Base-by-base conservation (phyloP, 2,888 invertebrate species). In the Apoderus coryli region DNA sequence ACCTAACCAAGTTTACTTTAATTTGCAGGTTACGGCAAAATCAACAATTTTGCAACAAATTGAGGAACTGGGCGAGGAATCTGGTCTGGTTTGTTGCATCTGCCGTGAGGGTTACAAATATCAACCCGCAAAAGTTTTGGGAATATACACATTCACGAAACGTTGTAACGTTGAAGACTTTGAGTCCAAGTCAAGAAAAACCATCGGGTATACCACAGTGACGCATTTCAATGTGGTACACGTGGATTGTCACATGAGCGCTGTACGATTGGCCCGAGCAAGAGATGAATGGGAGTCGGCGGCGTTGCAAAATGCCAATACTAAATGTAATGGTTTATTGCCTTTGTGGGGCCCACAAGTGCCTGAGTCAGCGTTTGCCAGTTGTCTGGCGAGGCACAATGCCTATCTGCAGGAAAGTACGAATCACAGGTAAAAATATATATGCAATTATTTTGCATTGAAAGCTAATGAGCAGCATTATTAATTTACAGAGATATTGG, bases 251-350 rank as follows among this genome's bases (percentile, higher is more conserved):
- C 96, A 98, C 60, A 88, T 90, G 69, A 85, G 88, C 1, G 96
- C 96, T 14, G 93, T 96, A 27, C 68, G 89, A 32, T 45, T 59
- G 31, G 60, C 60, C 4, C 43, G 59, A 33, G 56, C 57, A 54
- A 71, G 95, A 34, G 93, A 95, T 48, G 95, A 96, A 58, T 96
- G 95, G 96, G 95, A 95, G 55, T 86, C 90, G 36, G 96, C 96
- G 0, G 89, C 92, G 4, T 64, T 98, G 23, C 96, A 96, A 60
- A 98, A 98, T 59, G 93, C 93, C 2, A 95, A 95, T 52, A 96
- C 95, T 0, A 81, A 85, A 42, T 96, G 96, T 60, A 98, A 98
- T 59, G 95, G 95, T 0, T 61, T 98, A 38, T 64, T 96, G 43
- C 96, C 98, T 1, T 64, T 98, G 27, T 95, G 95, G 90, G 95